Evolutionary conservation across 2,113 vertebrate genomes (phyloP).

Genomic region (Catharus fuscescens): DNA sequence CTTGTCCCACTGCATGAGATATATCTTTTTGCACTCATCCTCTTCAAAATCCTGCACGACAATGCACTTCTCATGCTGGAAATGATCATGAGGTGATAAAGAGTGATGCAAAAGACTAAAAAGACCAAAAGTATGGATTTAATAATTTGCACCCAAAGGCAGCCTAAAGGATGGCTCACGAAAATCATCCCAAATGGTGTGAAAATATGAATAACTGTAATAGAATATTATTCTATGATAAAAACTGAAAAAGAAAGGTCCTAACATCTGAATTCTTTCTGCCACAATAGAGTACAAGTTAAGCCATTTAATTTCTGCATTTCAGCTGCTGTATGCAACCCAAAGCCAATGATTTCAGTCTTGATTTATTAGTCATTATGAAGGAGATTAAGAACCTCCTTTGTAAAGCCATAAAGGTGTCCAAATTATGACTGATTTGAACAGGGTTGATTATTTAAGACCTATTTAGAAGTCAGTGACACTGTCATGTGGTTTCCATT

Average conservation of each 20-base stretch:
- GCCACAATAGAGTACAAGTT: not conserved
- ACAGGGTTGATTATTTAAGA: not conserved
- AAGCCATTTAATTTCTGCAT: not conserved
- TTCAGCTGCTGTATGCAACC: not conserved
- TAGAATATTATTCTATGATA: not conserved
- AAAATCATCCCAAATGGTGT: not conserved
- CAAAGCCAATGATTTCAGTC: not conserved
- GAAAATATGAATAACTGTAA: not conserved
- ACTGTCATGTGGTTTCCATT: not conserved
- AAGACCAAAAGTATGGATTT: not conserved
- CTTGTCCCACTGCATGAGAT: not conserved
- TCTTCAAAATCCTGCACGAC: not conserved
- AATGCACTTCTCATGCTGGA: not conserved
- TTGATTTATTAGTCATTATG: conserved; percentile 8
- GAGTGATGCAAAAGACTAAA: not conserved
- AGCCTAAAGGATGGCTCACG: not conserved
- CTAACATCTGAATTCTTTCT: not conserved
- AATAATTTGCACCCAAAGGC: not conserved
- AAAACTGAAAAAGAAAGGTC: not conserved
- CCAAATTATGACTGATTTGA: not conserved
- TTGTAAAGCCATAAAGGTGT: not conserved
- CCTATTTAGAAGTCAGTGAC: not conserved
- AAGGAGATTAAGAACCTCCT: not conserved
- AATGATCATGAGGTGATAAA: not conserved
- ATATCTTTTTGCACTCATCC: not conserved